phyloP scores from a whole-genome alignment of 1,140 invertebrate genomes.

The Ceratoteleas bidentatus region DNA sequence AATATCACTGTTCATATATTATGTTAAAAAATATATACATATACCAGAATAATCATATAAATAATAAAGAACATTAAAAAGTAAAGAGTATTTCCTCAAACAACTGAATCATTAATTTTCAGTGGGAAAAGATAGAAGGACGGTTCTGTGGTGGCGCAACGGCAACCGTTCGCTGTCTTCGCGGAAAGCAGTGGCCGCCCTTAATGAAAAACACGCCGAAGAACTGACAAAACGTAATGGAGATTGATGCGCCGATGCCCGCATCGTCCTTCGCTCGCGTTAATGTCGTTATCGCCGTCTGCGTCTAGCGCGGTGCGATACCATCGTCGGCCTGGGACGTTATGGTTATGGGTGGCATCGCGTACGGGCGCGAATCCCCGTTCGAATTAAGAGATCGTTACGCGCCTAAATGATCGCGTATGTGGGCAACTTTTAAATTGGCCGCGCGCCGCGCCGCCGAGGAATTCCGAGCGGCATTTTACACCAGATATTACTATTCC shows the following conservation, averaged over 20 bases:
- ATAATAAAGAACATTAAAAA: no score
- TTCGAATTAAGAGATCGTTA: slow-evolving; percentile 58
- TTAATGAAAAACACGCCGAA: slow-evolving; percentile 38
- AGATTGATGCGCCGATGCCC: slow-evolving; percentile 53
- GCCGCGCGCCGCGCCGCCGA: slow-evolving; percentile 13
- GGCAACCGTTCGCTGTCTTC: slow-evolving; percentile 13
- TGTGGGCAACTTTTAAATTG: slow-evolving; percentile 51
- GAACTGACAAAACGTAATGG: slow-evolving; percentile 58
- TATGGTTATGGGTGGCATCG: slow-evolving; percentile 34
- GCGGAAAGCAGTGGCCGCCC: slow-evolving; percentile 26
- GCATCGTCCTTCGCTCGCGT: slow-evolving; percentile 43
- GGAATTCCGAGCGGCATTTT: slow-evolving; percentile 40
- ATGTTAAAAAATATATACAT: no score
- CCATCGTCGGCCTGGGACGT: slow-evolving; percentile 1
- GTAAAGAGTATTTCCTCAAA: no score
- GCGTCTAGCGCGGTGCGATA: slow-evolving; percentile 11
- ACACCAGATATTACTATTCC: slow-evolving; percentile 47
- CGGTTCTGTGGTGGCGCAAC: slow-evolving; percentile 4
- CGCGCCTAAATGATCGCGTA: slow-evolving; percentile 46
- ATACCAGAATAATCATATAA: no score
- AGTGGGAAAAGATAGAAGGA: background rate
- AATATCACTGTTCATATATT: no score
- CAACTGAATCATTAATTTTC: no score
- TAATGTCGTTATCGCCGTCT: slow-evolving; percentile 30
- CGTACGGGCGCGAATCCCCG: slow-evolving; percentile 42